phyloP scores from a whole-genome alignment of 2,888 invertebrate genomes.

The Heteromurus nitidus region DNA sequence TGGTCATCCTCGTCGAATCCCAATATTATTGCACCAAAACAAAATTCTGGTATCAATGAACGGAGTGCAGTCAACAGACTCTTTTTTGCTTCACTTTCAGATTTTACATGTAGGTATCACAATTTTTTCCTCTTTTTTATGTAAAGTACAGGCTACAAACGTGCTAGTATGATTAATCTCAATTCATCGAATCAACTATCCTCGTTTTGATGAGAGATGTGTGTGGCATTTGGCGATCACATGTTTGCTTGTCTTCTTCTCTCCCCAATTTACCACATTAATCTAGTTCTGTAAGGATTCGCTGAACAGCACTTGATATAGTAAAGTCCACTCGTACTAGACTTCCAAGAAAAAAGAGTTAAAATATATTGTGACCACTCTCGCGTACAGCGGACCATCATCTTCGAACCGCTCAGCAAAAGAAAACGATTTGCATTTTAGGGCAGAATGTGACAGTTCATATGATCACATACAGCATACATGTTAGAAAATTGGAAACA shows the following conservation, averaged over 20 bases:
- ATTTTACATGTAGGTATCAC: not conserved
- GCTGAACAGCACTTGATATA: conserved; percentile 24
- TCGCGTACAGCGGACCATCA: too few relatives aligned
- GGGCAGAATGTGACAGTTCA: too few relatives aligned
- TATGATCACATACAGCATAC: too few relatives aligned
- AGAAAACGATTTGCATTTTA: too few relatives aligned
- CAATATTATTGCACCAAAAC: not conserved
- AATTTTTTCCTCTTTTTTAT: conserved; percentile 10
- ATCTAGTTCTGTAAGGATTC: conserved; percentile 1
- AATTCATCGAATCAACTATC: conserved; percentile 25
- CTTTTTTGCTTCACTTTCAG: too few relatives aligned
- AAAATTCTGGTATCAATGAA: conserved; percentile 42
- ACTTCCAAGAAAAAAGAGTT: conserved; percentile 53
- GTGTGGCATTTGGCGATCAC: conserved; percentile 39
- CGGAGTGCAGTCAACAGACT: not conserved
- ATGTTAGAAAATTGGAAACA: too few relatives aligned
- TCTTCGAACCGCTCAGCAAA: too few relatives aligned
- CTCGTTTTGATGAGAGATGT: conserved; percentile 25
- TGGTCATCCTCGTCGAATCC: conserved; percentile 21
- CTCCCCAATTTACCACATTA: too few relatives aligned
- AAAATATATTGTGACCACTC: too few relatives aligned
- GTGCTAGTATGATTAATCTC: conserved; percentile 7
- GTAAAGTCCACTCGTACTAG: conserved; percentile 36
- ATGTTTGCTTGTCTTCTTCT: conserved; percentile 18
- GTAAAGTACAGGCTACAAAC: not conserved